Percentiles rank a stretch among this genome's conserved stretches.
Evolutionary conservation across 2,113 vertebrate species (phyloP).

Genomic region (Helogale parvula): DNA sequence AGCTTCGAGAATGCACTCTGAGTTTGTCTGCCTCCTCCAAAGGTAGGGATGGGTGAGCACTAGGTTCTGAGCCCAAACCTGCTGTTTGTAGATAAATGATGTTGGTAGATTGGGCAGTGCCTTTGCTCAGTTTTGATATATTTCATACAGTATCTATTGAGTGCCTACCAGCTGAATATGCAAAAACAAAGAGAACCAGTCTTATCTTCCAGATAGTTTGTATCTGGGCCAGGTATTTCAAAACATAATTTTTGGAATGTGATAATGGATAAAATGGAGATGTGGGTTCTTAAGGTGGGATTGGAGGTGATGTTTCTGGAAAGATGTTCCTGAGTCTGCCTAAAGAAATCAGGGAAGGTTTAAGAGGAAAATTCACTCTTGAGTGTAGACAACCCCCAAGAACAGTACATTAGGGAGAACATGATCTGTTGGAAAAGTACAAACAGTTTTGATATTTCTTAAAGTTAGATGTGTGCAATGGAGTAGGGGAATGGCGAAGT

Average conservation of each 20-base stretch:
- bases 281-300: not conserved
- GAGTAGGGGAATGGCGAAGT: too few species aligned
- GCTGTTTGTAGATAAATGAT: not conserved
- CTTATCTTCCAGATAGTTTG: not conserved
- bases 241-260: not conserved
- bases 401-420: not conserved
- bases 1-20: not conserved
- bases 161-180: not conserved
- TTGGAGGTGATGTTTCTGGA: not conserved
- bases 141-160: not conserved
- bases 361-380: not conserved
- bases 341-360: not conserved
- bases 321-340: not conserved
- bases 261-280: not conserved
- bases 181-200: not conserved
- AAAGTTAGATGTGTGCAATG: not conserved
- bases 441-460: not conserved
- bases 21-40: not conserved
- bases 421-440: not conserved
- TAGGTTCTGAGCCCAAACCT: not conserved
- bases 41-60: not conserved
- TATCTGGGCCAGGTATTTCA: constrained; percentile 11
- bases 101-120: not conserved
- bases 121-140: not conserved
- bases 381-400: not conserved